Evolutionary conservation across 2,888 invertebrate genomes (phyloP).

Genomic region (Nemotelus nigrinus): DNA sequence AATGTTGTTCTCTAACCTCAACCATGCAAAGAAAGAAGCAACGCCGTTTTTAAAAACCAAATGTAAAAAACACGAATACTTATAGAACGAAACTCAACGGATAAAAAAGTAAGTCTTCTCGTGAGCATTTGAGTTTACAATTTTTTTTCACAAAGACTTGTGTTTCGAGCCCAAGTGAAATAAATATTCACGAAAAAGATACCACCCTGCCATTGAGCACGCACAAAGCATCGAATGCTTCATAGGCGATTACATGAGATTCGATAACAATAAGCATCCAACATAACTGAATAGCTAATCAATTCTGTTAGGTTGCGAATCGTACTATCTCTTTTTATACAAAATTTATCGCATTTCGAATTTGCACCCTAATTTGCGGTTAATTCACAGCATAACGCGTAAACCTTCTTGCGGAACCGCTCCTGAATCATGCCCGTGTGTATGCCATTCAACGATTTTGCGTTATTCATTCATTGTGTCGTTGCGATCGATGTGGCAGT

Average conservation of each 20-base stretch:
- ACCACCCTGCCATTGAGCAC: background rate
- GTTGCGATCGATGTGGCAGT: background rate
- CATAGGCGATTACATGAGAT: constrained; percentile 16
- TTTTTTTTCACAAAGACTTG: too few relatives aligned
- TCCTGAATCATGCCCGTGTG: constrained; percentile 19
- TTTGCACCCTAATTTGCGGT: constrained; percentile 50
- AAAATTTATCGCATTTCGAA: constrained; percentile 45
- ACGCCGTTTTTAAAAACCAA: too few relatives aligned
- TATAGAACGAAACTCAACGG: too few relatives aligned
- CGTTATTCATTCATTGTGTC: background rate
- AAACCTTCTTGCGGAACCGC: constrained; percentile 8
- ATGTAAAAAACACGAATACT: too few relatives aligned
- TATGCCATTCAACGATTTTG: constrained; percentile 17
- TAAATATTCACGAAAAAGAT: background rate
- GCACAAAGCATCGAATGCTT: constrained; percentile 12
- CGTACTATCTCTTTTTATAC: constrained; percentile 20
- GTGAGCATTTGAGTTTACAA: too few relatives aligned
- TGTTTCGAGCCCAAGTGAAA: too few relatives aligned
- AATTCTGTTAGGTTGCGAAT: background rate
- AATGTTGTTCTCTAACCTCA: too few relatives aligned
- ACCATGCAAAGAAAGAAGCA: too few relatives aligned
- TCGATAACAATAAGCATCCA: constrained; percentile 13
- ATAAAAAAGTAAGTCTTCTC: too few relatives aligned
- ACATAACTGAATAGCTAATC: constrained; percentile 34
- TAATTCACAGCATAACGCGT: constrained; percentile 50